These are phyloP conservation scores for Nephotettix cincticeps DNA, from an alignment of 1,140 invertebrate species.

Conservation along the genomic window DNA sequence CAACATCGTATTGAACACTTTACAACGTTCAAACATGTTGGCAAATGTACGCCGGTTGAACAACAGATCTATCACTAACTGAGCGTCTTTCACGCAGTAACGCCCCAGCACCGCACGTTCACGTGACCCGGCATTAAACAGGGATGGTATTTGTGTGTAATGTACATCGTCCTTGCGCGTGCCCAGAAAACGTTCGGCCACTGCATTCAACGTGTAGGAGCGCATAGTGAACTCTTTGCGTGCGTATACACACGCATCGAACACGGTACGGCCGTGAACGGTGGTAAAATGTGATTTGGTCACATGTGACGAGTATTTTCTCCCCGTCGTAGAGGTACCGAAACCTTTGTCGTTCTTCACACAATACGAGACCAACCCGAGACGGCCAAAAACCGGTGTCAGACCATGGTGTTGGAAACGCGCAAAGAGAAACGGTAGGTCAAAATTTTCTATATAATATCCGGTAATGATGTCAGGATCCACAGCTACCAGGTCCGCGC, in stretches of 20 bases:
- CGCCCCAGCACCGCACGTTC: background rate
- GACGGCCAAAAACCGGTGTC: background rate
- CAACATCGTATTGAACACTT: background rate
- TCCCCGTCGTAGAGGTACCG: too few relatives aligned
- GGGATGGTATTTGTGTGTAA: background rate
- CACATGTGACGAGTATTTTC: background rate
- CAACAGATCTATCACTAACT: background rate
- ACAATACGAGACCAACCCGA: too few relatives aligned
- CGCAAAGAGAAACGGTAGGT: background rate
- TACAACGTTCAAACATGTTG: background rate
- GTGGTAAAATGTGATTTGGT: background rate
- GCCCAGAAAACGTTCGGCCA: background rate
- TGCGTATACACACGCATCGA: background rate
- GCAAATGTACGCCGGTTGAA: background rate
- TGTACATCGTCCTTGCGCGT: background rate
- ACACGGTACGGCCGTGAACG: background rate
- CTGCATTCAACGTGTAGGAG: constrained; percentile 3
- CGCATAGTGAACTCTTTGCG: background rate
- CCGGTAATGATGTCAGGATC: background rate
- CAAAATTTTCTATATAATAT: background rate
- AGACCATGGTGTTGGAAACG: background rate
- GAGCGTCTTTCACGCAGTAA: constrained; percentile 11
- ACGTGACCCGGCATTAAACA: background rate
- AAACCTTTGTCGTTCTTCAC: background rate
- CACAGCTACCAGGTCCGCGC: background rate